A percentile compares a stretch with the other conserved stretches of the same genome.
phyloP scores from a whole-genome alignment of 2,888 invertebrate species.

The Bembecia ichneumoniformis region DNA sequence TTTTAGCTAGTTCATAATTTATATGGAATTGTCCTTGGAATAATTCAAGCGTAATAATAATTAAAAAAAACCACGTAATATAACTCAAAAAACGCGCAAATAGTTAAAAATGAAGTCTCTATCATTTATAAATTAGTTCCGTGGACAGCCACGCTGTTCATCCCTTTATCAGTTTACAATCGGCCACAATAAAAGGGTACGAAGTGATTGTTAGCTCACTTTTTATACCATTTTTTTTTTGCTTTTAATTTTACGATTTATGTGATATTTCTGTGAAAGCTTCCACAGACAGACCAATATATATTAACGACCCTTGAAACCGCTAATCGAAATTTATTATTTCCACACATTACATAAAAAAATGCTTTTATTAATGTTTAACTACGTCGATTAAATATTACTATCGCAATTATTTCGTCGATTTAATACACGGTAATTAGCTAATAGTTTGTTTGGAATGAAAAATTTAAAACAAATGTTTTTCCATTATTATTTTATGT shows the following conservation, averaged over 20 bases:
- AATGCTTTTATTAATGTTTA: too few species aligned
- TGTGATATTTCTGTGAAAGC: conserved; percentile 29
- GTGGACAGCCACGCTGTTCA: conserved; percentile 64
- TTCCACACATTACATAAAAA: too few species aligned
- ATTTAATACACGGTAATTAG: too few species aligned
- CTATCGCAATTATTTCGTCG: too few species aligned
- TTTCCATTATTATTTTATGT: too few species aligned
- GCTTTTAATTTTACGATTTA: conserved; percentile 51
- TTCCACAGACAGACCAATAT: conserved; percentile 29
- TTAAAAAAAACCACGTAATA: too few species aligned
- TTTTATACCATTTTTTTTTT: conserved; percentile 32
- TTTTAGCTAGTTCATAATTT: too few species aligned
- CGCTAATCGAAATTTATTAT: conserved; percentile 19
- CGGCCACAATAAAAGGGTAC: conserved; percentile 65
- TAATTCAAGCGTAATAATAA: too few species aligned
- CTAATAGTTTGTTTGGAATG: too few species aligned
- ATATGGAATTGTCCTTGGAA: too few species aligned
- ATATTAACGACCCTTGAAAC: conserved; percentile 42
- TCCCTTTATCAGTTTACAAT: conserved; percentile 67
- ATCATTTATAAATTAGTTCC: conserved; percentile 70
- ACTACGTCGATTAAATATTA: too few species aligned
- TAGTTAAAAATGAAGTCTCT: conserved; percentile 56
- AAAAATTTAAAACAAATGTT: too few species aligned
- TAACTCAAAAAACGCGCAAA: neutral
- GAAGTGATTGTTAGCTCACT: conserved; percentile 48